Conservation (phyloP, 1,140 invertebrate species). For the Eueides isabella region DNA sequence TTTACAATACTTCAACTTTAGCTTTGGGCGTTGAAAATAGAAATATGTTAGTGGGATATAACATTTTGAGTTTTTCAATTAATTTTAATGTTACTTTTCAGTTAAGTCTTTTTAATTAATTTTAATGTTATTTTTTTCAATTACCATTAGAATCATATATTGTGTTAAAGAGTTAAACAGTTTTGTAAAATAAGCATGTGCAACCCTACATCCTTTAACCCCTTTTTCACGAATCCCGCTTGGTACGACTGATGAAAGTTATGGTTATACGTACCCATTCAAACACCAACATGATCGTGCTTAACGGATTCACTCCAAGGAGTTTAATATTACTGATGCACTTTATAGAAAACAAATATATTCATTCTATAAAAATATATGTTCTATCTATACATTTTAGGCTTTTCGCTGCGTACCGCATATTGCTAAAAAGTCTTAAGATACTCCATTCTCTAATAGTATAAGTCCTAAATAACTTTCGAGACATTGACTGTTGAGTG, state of each 20-base stretch:
- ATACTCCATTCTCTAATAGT: neutral
- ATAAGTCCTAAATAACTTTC: neutral
- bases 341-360: neutral
- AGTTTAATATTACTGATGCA: conserved; percentile 5
- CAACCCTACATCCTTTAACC: neutral
- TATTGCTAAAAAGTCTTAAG: too few relatives aligned
- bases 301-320: conserved; percentile 6
- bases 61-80: too few relatives aligned
- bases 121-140: too few relatives aligned
- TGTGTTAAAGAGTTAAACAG: too few relatives aligned
- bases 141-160: too few relatives aligned
- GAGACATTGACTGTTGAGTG: neutral
- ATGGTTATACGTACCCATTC: neutral
- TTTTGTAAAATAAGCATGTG: too few relatives aligned
- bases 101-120: too few relatives aligned
- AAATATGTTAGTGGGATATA: too few relatives aligned
- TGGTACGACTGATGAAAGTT: conserved; percentile 9
- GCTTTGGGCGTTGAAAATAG: too few relatives aligned
- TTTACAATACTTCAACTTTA: too few relatives aligned
- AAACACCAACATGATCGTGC: neutral
- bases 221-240: neutral
- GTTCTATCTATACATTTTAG: neutral
- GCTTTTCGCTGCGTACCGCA: neutral
- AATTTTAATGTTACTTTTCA: too few relatives aligned
- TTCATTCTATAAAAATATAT: neutral